Conservation (phyloP, 2,888 invertebrate species). For the Helleia helle region DNA sequence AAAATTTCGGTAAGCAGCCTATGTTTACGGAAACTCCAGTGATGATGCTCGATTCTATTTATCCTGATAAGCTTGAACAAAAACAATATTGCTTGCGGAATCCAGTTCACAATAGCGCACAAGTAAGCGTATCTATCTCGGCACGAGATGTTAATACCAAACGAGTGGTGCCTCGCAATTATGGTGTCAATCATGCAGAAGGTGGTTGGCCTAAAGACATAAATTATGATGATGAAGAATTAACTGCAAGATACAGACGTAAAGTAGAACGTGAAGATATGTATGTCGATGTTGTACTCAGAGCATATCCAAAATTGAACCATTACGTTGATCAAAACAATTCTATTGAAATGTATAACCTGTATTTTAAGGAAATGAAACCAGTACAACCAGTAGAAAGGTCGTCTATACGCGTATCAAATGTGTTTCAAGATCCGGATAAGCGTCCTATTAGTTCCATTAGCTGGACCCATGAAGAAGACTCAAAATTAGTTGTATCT, state of each 20-base stretch:
- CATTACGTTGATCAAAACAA: slow-evolving; percentile 82
- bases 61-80: slow-evolving; percentile 36
- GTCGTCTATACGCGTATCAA: slow-evolving; percentile 68
- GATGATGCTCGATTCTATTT: slow-evolving; percentile 39
- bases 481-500: slow-evolving; percentile 75
- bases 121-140: slow-evolving; percentile 38
- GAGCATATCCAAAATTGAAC: slow-evolving; percentile 66
- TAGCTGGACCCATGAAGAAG: slow-evolving; percentile 78
- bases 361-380: slow-evolving; percentile 76
- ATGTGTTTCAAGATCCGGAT: slow-evolving; percentile 75
- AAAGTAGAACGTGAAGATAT: slow-evolving; percentile 84
- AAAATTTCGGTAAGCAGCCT: slow-evolving; percentile 56
- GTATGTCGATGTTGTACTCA: slow-evolving; percentile 76
- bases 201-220: slow-evolving; percentile 89
- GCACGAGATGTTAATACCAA: slow-evolving; percentile 71
- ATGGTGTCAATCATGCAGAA: slow-evolving; percentile 80
- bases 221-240: slow-evolving; percentile 75
- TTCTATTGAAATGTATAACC: slow-evolving; percentile 82
- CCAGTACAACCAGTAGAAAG: slow-evolving; percentile 57
- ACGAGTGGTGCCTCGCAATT: slow-evolving; percentile 55
- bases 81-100: slow-evolving; percentile 50
- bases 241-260: slow-evolving; percentile 78
- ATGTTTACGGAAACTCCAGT: slow-evolving; percentile 43
- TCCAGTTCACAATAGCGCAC: slow-evolving; percentile 52
- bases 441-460: slow-evolving; percentile 65